A percentile compares a stretch with the other conserved stretches of the same genome.
Conservation (phyloP, 2,888 invertebrate species). For the Pseudococcus longispinus region DNA sequence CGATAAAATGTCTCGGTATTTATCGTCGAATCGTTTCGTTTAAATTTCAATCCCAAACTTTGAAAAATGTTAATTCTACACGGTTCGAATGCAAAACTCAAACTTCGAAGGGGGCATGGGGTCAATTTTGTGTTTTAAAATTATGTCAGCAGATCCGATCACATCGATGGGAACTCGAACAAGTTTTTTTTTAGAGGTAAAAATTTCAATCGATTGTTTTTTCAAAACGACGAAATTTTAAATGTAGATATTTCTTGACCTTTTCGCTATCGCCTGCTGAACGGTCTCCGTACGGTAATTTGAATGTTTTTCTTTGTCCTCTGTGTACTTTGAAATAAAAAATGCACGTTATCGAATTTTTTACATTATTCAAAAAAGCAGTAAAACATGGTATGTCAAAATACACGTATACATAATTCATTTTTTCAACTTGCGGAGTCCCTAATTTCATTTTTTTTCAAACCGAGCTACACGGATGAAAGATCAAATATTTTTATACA, state of each 20-base stretch:
- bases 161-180: not conserved
- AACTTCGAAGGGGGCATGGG: too few relatives aligned
- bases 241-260: not conserved
- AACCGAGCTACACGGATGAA: not conserved
- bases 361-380: not conserved
- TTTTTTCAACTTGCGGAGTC: not conserved
- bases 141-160: too few relatives aligned
- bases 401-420: conserved; percentile 29
- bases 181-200: not conserved
- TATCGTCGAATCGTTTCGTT: not conserved
- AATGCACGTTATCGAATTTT: not conserved
- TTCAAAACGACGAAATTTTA: not conserved
- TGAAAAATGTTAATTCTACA: not conserved
- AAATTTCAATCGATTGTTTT: not conserved
- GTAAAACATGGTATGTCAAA: not conserved
- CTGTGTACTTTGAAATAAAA: not conserved
- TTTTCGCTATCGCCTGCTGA: not conserved
- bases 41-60: not conserved
- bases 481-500: not conserved
- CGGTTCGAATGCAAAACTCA: not conserved
- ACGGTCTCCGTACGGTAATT: not conserved
- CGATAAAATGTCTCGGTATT: not conserved
- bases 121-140: too few relatives aligned
- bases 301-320: not conserved
- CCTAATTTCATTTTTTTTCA: not conserved